These are phyloP conservation scores for Phengaris alcon DNA, from an alignment of 2,888 invertebrate genomes.

Conservation along the genomic window DNA sequence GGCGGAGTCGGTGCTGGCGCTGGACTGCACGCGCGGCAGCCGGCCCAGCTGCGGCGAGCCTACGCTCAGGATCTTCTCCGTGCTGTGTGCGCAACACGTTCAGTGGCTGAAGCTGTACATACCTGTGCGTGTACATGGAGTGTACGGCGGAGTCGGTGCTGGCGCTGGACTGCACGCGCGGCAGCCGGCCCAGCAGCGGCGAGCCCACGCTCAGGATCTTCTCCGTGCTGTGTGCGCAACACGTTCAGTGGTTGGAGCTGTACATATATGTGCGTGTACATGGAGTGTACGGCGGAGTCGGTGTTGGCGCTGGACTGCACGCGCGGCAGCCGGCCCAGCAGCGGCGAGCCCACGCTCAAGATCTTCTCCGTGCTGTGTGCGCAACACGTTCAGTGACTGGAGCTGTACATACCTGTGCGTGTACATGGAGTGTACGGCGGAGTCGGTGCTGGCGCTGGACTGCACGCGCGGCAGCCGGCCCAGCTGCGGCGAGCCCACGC, in stretches of 20 bases:
- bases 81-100: not conserved
- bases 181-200: conserved; percentile 83
- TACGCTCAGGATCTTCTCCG: not conserved
- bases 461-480: too few relatives aligned
- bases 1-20: conserved; percentile 92
- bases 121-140: conserved; percentile 88
- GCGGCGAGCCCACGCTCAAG: conserved; percentile 79
- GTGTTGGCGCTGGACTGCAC: conserved; percentile 86
- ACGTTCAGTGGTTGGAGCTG: conserved; percentile 5
- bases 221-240: not conserved
- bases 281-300: conserved; percentile 93
- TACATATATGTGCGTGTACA: conserved; percentile 83
- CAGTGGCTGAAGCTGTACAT: conserved; percentile 23
- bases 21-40: conserved; percentile 61
- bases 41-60: conserved; percentile 81
- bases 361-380: not conserved
- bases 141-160: conserved; percentile 94
- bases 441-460: conserved; percentile 91
- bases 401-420: conserved; percentile 74
- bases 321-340: conserved; percentile 44
- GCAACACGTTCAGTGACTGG: conserved; percentile 10
- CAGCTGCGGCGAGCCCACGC: conserved; percentile 82
- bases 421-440: conserved; percentile 93
- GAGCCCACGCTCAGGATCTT: conserved; percentile 83
- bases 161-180: conserved; percentile 87